phyloP scores from a whole-genome alignment of 2,113 vertebrate species.

The Oxyura jamaicensis region DNA sequence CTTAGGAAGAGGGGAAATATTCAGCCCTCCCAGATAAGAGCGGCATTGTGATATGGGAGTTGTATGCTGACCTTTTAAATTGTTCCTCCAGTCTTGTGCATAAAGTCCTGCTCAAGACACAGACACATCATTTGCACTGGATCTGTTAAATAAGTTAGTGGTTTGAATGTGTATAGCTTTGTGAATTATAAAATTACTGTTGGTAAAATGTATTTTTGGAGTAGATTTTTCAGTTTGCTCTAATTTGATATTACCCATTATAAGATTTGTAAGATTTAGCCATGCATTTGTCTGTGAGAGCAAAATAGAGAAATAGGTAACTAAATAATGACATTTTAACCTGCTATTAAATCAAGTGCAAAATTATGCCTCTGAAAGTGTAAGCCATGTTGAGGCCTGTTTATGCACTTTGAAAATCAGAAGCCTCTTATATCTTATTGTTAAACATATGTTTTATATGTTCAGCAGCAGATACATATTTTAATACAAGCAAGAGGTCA shows the following conservation, averaged over 20 bases:
- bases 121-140: not conserved
- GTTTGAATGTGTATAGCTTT: not conserved
- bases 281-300: not conserved
- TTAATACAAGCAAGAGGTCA: not conserved
- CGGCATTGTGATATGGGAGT: not conserved
- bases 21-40: not conserved
- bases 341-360: not conserved
- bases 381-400: not conserved
- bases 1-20: not conserved
- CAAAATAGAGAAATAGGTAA: not conserved
- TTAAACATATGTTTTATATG: not conserved
- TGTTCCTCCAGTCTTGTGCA: not conserved
- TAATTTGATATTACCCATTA: not conserved
- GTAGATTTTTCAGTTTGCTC: not conserved
- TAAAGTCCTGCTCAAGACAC: not conserved
- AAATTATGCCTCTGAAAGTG: not conserved
- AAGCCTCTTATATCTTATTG: not conserved
- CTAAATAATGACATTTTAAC: not conserved
- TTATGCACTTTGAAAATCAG: not conserved
- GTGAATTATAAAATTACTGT: not conserved
- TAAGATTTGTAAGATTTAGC: not conserved
- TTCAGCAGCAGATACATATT: not conserved
- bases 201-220: not conserved
- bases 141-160: not conserved
- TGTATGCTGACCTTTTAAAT: not conserved